Evolutionary conservation across 2,113 vertebrate genomes (phyloP).

Genomic region (Anas platyrhynchos): DNA sequence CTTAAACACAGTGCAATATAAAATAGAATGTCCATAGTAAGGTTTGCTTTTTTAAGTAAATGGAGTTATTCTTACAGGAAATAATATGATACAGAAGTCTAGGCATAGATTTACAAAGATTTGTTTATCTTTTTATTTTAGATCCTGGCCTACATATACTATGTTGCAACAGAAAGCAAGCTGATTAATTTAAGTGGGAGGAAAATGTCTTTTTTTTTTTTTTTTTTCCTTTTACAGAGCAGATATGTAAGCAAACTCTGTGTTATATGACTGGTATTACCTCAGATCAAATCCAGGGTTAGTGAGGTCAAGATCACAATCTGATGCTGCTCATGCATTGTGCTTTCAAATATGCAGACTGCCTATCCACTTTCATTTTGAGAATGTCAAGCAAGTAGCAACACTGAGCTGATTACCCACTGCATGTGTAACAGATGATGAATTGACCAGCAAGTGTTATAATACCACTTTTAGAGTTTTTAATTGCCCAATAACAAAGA

Average conservation of each 20-base stretch:
- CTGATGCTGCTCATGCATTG: neutral
- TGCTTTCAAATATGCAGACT: neutral
- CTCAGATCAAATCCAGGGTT: neutral
- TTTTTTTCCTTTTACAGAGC: neutral
- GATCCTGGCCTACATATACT: neutral
- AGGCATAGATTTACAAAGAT: neutral
- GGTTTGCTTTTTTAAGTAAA: neutral
- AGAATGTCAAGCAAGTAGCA: neutral
- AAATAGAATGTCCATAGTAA: neutral
- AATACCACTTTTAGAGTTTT: neutral
- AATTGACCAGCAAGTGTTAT: neutral
- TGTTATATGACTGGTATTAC: neutral
- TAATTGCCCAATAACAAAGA: neutral
- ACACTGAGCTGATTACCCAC: neutral
- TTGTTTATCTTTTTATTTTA: neutral
- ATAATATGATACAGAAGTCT: neutral
- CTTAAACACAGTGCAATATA: neutral
- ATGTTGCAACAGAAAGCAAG: neutral
- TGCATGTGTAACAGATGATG: neutral
- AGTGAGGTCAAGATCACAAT: neutral
- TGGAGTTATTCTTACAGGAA: neutral
- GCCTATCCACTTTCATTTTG: neutral
- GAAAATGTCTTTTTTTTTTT: neutral
- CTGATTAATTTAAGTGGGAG: neutral
- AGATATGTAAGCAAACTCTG: neutral